A percentile compares a stretch with the other conserved stretches of the same genome.
Conservation (phyloP, 2,888 invertebrate genomes). For the Schrankia costaestrigalis region DNA sequence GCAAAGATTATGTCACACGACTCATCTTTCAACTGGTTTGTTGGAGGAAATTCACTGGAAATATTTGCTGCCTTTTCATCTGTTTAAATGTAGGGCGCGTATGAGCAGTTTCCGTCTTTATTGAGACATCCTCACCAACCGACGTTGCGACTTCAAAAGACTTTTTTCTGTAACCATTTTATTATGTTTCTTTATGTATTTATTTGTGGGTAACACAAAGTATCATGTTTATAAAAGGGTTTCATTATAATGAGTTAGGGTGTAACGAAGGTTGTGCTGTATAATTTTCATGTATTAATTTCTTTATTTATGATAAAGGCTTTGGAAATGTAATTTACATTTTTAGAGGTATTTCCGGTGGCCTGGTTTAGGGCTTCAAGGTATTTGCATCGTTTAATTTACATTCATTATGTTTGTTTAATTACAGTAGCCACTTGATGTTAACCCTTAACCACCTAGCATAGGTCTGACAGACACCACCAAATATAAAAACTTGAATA, state of each 20-base stretch:
- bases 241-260: too few relatives aligned
- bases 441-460: too few relatives aligned
- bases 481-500: too few relatives aligned
- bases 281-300: background rate
- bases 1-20: constrained; percentile 43
- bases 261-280: background rate
- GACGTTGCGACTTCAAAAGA: constrained; percentile 12
- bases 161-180: background rate
- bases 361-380: too few relatives aligned
- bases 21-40: constrained; percentile 51
- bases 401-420: too few relatives aligned
- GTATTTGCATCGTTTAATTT: too few relatives aligned
- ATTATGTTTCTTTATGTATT: background rate
- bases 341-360: too few relatives aligned
- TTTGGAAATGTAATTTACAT: too few relatives aligned
- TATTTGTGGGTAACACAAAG: constrained; percentile 1
- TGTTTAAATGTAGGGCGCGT: constrained; percentile 34
- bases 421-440: too few relatives aligned
- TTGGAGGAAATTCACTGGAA: constrained; percentile 46
- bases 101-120: constrained; percentile 33
- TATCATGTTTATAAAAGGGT: constrained; percentile 10
- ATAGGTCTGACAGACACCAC: too few relatives aligned
- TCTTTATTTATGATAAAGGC: too few relatives aligned
- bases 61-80: constrained; percentile 49
- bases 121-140: constrained; percentile 22